Evolutionary conservation across 2,113 vertebrate species (phyloP).

Genomic region (Meleagris gallopavo): DNA sequence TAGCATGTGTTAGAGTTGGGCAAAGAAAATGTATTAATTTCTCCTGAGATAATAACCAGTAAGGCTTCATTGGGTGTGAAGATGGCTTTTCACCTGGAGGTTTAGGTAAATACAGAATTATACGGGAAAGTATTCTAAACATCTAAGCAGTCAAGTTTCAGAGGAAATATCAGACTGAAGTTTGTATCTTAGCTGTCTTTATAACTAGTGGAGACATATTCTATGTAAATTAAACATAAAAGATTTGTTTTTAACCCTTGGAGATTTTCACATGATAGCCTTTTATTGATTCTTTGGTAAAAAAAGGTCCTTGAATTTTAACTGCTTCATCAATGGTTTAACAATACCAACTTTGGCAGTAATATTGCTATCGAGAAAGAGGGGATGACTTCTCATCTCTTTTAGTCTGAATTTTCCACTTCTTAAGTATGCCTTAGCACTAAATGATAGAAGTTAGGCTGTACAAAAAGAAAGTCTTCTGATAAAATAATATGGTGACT

Average conservation of each 20-base stretch:
- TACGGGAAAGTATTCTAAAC: background rate
- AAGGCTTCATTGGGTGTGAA: background rate
- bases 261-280: background rate
- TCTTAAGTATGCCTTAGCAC: background rate
- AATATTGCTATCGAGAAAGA: background rate
- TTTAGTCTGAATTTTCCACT: background rate
- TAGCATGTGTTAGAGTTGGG: background rate
- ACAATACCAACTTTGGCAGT: background rate
- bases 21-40: constrained; percentile 43
- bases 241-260: background rate
- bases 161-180: background rate
- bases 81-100: background rate
- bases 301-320: background rate
- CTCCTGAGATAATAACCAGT: constrained; percentile 29
- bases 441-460: background rate
- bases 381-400: background rate
- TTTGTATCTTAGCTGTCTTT: background rate
- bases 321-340: background rate
- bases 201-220: background rate
- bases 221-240: background rate
- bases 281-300: background rate
- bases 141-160: background rate
- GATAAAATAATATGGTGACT: background rate
- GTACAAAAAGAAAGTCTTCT: background rate
- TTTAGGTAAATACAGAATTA: constrained; percentile 19